Evolutionary conservation across 2,888 invertebrate genomes (phyloP), one percentile per base, ranked within the genome.

Genomic region (Synergus japonicus): DNA sequence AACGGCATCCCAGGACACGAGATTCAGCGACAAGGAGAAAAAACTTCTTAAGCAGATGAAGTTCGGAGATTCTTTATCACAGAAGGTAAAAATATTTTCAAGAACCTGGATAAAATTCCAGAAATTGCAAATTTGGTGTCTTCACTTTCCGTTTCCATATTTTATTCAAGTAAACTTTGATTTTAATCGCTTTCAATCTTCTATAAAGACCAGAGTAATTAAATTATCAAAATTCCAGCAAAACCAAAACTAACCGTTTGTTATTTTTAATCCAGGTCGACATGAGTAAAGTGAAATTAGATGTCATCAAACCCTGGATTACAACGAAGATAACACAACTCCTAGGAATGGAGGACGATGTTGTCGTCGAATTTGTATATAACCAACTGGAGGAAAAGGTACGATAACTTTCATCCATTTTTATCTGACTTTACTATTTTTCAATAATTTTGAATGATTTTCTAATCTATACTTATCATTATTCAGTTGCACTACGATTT

Each of bases 11-110:
- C 99, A 99, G 93, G 99, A 99, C 93, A 99, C 98, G 90, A 96
- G 99, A 90, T 99, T 99, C 94, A 97, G 98, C 91, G 99, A 99
- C 93, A 99, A 99, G 93, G 99, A 99, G 93, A 99, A 99, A 93
- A 99, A 99, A 92, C 94, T 99, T 76, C 95, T 99, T 93, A 99
- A 99, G 93, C 97, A 98, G 92, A 98, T 99, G 98, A 98, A 97
- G 93, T 99, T 99, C 92, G 97, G 97, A 54, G 98, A 99, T 91
- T 96, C 97, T 87, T 94, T 99, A 67, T 96, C 96, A 85, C 97
- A 97, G 92, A 97, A 98, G 95, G 99, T 73, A 83, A 77, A 37
- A 37, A 37, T 37, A 37, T 37, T 37, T 37, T 37, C 37, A 37
- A 37, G 37, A 37, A 29, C 29, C 5, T 37, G 37, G 37, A 37